Base-by-base conservation (phyloP, 53 echinoderm and acorn worm species). In the Paracentrotus lividus region DNA sequence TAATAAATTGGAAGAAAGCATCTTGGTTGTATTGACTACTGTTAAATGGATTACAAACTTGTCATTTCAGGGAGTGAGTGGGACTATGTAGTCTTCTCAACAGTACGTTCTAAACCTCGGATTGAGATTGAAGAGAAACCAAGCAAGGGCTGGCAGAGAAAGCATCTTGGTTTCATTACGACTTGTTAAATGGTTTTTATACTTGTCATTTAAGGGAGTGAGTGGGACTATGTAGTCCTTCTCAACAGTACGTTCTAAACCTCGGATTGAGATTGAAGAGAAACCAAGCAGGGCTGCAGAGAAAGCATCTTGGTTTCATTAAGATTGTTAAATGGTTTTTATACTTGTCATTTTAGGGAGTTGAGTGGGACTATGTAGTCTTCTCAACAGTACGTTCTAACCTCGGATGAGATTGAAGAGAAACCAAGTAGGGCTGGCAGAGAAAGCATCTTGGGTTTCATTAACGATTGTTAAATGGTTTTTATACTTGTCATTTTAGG, bases 221-320 rank as follows among this genome's bases (percentile, higher is more conserved):
- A 96, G 29, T 94, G 96, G 93, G 94, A 96, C 75, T 96, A 96
- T 49, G 96, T 96, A 13, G 55, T 96, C 64, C n/a, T 49, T 96
- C 49, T 96, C 96, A 13, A 94, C 94, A 10, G 96, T 96, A 8
- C 94, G 96, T 34, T 96, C 96, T 23, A 93, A 88, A 88, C 92
- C 94, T 49, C 85, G 58, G 43, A 69, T 96, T 26, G 94, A 96
- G 64, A 93, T 96, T 38, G 96, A 96, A 27, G 88, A 90, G 7
- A 85, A 91, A 24, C 96, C 96, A 55, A 93, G 93, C 33, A 90
- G 40, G 20, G 92, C 78, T 94, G 96, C 88, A 91, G 75, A 61
- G 47, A 21, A 58, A 84, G 23, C 90, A 94, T 66, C 94, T 96
- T 57, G 96, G 96, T 18, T 96, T 96, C 56, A 95, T 94, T 42